Percentiles rank a stretch among this genome's conserved stretches.
Conservation (phyloP, 2,113 vertebrate species). For the Mola mola region DNA sequence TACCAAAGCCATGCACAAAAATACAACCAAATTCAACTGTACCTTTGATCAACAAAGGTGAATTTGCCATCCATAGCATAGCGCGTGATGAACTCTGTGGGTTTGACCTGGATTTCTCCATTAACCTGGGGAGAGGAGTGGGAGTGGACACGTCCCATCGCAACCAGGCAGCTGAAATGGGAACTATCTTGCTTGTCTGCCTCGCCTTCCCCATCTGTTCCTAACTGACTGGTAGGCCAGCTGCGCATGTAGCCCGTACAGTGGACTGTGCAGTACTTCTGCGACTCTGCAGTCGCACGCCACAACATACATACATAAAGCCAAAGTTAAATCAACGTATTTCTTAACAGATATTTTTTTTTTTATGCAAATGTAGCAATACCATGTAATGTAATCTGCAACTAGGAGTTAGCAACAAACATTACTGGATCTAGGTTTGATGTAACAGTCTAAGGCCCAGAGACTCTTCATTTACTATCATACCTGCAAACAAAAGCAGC, state of each 20-base stretch:
- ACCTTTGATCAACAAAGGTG: constrained; percentile 94
- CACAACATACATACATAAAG: no score
- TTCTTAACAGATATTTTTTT: no score
- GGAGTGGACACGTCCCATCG: constrained; percentile 87
- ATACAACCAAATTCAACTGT: constrained; percentile 35
- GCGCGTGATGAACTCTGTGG: constrained; percentile 89
- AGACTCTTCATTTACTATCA: no score
- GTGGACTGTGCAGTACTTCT: constrained; percentile 91
- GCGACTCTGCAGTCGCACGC: constrained; percentile 83
- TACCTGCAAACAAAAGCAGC: no score
- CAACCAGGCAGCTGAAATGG: constrained; percentile 90
- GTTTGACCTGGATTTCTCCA: constrained; percentile 86
- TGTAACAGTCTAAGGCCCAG: no score
- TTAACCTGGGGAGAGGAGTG: constrained; percentile 82
- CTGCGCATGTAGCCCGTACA: constrained; percentile 92
- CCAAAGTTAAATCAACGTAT: no score
- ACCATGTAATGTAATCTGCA: no score
- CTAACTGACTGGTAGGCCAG: constrained; percentile 87
- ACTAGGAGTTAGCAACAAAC: no score
- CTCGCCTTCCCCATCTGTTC: constrained; percentile 84
- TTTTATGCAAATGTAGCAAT: no score
- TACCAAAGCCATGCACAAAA: not conserved
- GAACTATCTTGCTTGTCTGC: constrained; percentile 83
- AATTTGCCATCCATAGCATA: constrained; percentile 93
- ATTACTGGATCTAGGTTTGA: no score